These are phyloP conservation scores for Pteromalus puparum DNA, from an alignment of 1,140 invertebrate genomes.

Conservation along the genomic window DNA sequence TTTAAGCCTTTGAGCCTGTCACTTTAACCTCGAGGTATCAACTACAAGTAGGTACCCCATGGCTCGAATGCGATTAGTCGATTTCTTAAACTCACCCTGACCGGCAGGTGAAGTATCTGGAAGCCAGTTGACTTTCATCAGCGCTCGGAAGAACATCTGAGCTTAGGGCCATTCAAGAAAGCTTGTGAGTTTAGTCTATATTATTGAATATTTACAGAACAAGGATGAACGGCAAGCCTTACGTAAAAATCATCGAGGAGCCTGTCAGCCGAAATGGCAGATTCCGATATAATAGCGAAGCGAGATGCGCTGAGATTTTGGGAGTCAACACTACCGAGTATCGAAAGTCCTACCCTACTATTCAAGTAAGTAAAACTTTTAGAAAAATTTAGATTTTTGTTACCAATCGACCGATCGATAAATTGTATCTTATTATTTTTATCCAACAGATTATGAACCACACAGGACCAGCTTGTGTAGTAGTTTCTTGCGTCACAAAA, in stretches of 20 bases:
- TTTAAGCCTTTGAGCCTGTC: too few species aligned
- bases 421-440: background rate
- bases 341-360: slow-evolving; percentile 93
- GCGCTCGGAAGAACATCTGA: too few species aligned
- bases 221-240: slow-evolving; percentile 63
- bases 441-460: slow-evolving; percentile 84
- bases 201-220: background rate
- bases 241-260: slow-evolving; percentile 89
- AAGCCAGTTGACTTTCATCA: too few species aligned
- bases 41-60: too few species aligned
- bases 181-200: too few species aligned
- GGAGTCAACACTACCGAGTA: slow-evolving; percentile 87
- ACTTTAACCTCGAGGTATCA: too few species aligned
- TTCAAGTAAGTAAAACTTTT: slow-evolving; percentile 75
- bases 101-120: too few species aligned
- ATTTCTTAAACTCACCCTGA: too few species aligned
- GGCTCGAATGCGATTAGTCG: too few species aligned
- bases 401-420: background rate
- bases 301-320: slow-evolving; percentile 91
- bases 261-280: slow-evolving; percentile 90
- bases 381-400: background rate
- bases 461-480: slow-evolving; percentile 88
- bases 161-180: too few species aligned
- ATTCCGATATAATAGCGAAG: slow-evolving; percentile 94
- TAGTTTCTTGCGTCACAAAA: slow-evolving; percentile 96